Base-by-base conservation (phyloP, 2,888 invertebrate species). In the Sympetrum striolatum region DNA sequence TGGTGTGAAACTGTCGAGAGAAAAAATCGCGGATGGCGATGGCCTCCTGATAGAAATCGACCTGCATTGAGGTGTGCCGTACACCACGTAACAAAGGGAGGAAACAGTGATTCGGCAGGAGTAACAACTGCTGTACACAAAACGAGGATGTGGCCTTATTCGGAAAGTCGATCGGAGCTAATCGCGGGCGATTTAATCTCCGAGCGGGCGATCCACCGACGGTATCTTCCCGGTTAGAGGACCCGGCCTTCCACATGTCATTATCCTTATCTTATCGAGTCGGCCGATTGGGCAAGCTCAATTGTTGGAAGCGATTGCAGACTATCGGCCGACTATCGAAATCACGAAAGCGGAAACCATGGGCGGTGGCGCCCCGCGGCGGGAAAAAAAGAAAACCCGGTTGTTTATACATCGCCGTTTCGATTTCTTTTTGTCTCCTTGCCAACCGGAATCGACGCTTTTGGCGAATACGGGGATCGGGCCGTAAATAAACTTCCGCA, bases 281-380 rank as follows among this genome's bases (percentile, higher is more conserved):
- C 60, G n/a, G 60, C 86, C 35, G 86, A 86, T 86, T 86, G 64
- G 60, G 37, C 82, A 53, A 80, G 58, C 31, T 35, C 86, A 86
- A 64, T 86, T 86, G 86, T 39, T 60, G 86, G 60, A 86, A 86
- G 86, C 60, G 86, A 86, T 86, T 86, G 64, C 86, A 35, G 60
- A 18, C 86, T 86, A 86, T 86, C 86, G 37, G 73, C 73, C 3
- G 73, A 31, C 14, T 31, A 25, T 31, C 25, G 31, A 18, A 73
- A 73, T 73, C 31, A 73, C 64, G 64, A 25, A 25, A 64, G 64
- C 64, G 64, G 64, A 64, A 64, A n/a, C 25, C 2, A n/a, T 6
- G 10, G 44, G 44, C 44, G 53, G 53, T 18, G 73, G 31, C 73
- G 25, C 25, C 73, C 25, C 73, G 31, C 10, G 31, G 73, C 73